These are phyloP conservation scores for Holacanthella duospinosa DNA, from an alignment of 2,888 invertebrate genomes.

Conservation along the genomic window DNA sequence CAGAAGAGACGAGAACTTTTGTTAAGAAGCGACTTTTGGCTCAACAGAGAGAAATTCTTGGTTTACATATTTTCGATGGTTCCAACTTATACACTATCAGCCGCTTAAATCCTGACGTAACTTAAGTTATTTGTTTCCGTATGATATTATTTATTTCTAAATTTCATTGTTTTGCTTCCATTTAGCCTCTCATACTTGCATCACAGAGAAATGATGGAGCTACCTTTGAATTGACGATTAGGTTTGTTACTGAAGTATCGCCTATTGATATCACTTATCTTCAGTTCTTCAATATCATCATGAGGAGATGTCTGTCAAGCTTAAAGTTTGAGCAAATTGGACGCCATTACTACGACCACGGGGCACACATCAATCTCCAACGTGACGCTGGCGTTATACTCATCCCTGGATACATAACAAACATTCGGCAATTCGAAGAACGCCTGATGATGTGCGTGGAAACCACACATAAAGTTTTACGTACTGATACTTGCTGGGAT, in stretches of 20 bases:
- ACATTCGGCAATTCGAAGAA: slow-evolving; percentile 70
- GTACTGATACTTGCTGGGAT: slow-evolving; percentile 61
- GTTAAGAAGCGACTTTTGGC: slow-evolving; percentile 53
- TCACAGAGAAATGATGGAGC: slow-evolving; percentile 12
- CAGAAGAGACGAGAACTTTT: slow-evolving; percentile 56
- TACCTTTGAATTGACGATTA: slow-evolving; percentile 17
- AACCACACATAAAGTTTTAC: slow-evolving; percentile 70
- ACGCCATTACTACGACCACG: slow-evolving; percentile 12
- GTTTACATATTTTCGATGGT: slow-evolving; percentile 61
- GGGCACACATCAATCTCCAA: slow-evolving; percentile 45
- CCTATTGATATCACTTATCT: slow-evolving; percentile 21
- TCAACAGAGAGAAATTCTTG: slow-evolving; percentile 48
- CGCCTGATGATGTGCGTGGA: slow-evolving; percentile 68
- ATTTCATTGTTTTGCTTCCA: neutral
- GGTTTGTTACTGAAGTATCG: slow-evolving; percentile 19
- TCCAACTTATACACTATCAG: slow-evolving; percentile 55
- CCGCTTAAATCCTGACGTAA: slow-evolving; percentile 37
- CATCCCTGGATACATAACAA: slow-evolving; percentile 58
- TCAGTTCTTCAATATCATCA: slow-evolving; percentile 28
- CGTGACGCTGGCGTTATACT: slow-evolving; percentile 58
- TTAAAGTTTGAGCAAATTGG: slow-evolving; percentile 25
- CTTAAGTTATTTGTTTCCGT: neutral
- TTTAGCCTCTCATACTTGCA: slow-evolving; percentile 25
- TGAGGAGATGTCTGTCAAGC: slow-evolving; percentile 18
- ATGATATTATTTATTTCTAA: neutral